Percentiles rank a stretch among this genome's conserved stretches.
Conservation (phyloP, 2,113 vertebrate species). For the Scomber colias region DNA sequence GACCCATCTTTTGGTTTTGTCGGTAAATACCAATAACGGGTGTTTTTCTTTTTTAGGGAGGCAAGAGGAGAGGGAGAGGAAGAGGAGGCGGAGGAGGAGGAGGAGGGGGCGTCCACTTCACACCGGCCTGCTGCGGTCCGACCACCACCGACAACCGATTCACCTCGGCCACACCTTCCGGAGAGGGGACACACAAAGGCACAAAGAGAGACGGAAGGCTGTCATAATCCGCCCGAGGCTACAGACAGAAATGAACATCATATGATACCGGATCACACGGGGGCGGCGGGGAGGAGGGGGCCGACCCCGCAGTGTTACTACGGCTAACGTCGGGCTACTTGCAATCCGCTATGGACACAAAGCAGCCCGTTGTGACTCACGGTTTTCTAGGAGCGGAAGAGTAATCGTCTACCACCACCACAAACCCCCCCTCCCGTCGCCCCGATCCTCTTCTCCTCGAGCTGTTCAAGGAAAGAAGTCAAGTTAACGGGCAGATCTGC, state of each 20-base stretch:
- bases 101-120: conserved; percentile 64
- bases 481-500: conserved; percentile 30
- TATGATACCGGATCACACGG: conserved; percentile 84
- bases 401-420: conserved; percentile 2
- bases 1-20: conserved; percentile 67
- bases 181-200: conserved; percentile 78
- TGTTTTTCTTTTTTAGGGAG: conserved; percentile 15
- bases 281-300: conserved; percentile 58
- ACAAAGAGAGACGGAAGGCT: conserved; percentile 80
- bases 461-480: conserved; percentile 1
- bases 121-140: conserved; percentile 77
- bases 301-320: conserved; percentile 68
- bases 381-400: conserved; percentile 61
- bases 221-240: conserved; percentile 70
- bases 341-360: conserved; percentile 75
- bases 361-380: conserved; percentile 82
- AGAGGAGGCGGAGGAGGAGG: conserved; percentile 9
- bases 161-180: conserved; percentile 86
- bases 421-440: conserved; percentile 2
- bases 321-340: conserved; percentile 68
- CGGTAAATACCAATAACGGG: conserved; percentile 54
- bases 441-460: conserved; percentile 25
- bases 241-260: conserved; percentile 79
- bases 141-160: conserved; percentile 71
- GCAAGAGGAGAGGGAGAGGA: conserved; percentile 15